Conservation (phyloP, 2,888 invertebrate genomes). For the Oxystoma pomonae region DNA sequence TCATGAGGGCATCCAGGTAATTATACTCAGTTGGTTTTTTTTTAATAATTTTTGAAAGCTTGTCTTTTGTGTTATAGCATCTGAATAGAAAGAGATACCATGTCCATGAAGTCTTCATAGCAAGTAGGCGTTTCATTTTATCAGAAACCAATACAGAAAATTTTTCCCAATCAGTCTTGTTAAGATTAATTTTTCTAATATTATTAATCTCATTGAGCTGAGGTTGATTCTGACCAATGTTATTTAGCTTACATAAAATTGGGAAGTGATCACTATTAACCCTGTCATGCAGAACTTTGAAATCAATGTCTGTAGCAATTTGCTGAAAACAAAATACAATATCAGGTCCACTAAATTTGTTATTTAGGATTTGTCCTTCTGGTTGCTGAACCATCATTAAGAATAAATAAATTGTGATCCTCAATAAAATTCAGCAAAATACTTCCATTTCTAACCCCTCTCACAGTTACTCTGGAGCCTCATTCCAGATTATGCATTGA, state of each 20-base stretch:
- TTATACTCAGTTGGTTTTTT: not conserved
- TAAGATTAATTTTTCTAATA: not conserved
- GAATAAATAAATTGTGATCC: slow-evolving; percentile 1
- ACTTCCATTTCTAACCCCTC: not conserved
- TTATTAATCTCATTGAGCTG: not conserved
- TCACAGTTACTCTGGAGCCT: not conserved
- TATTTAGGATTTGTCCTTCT: not conserved
- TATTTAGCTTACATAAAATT: not conserved
- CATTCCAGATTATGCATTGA: not conserved
- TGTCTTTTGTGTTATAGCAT: not conserved
- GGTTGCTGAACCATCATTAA: not conserved
- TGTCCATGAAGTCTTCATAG: not conserved
- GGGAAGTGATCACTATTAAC: not conserved
- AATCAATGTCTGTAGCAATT: not conserved
- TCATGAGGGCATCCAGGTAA: not conserved
- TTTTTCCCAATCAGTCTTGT: not conserved
- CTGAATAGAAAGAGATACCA: not conserved
- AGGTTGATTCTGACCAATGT: not conserved
- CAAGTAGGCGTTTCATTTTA: no score
- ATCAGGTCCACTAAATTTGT: not conserved
- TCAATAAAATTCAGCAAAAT: not conserved
- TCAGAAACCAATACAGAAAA: not conserved
- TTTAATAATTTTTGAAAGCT: not conserved
- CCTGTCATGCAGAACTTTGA: not conserved
- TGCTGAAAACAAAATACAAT: not conserved